Conservation (phyloP, 2,113 vertebrate genomes). For the Orthonyx spaldingii region DNA sequence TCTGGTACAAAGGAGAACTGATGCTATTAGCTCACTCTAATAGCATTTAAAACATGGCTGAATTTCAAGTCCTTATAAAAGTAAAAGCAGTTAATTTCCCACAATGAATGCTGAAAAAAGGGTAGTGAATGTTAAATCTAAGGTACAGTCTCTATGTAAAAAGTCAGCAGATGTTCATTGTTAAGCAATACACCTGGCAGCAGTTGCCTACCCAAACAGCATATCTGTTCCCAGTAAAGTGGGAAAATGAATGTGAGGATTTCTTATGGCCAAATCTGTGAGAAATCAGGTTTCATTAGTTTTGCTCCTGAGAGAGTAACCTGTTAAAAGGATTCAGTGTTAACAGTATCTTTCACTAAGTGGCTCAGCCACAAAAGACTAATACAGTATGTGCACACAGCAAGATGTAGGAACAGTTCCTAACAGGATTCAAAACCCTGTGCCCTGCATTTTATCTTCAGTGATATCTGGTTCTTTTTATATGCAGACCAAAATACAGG, state of each 20-base stretch:
- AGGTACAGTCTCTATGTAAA: neutral
- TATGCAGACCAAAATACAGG: neutral
- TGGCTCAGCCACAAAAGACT: neutral
- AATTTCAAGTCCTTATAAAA: neutral
- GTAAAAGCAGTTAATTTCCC: neutral
- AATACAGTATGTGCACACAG: neutral
- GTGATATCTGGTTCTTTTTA: neutral
- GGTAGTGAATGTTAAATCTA: neutral
- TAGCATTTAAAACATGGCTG: neutral
- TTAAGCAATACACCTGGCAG: neutral
- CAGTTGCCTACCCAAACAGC: neutral
- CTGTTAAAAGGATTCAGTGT: neutral
- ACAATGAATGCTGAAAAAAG: neutral
- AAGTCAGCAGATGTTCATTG: neutral
- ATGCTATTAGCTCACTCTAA: neutral
- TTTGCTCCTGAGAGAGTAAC: neutral
- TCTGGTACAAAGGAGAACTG: neutral
- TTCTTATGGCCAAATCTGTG: neutral
- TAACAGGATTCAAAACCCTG: neutral
- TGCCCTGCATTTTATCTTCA: neutral
- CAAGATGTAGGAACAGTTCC: neutral
- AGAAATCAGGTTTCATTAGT: neutral
- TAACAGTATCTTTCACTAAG: neutral
- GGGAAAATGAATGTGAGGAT: neutral
- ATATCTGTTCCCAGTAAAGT: neutral